Conservation (phyloP, 92 coral and sea anemone genomes). For the Epizoanthus rinbou region DNA sequence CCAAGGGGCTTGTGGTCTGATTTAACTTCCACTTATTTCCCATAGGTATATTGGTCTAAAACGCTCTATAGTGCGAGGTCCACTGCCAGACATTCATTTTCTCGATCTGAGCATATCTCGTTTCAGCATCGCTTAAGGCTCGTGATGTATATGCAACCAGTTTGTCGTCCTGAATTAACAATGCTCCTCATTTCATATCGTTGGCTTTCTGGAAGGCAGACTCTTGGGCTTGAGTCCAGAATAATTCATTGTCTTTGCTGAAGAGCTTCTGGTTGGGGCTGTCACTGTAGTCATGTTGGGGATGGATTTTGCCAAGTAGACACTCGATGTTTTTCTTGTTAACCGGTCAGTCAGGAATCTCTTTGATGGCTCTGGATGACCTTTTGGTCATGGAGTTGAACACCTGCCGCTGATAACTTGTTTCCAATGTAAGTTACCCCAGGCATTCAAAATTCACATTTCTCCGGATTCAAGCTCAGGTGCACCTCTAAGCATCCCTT, state of each 20-base stretch:
- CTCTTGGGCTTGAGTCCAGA: slow-evolving; percentile 24
- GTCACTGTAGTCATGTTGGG: slow-evolving; percentile 15
- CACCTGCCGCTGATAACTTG: not conserved
- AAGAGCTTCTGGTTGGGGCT: slow-evolving; percentile 21
- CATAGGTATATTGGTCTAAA: slow-evolving; percentile 57
- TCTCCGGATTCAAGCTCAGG: slow-evolving; percentile 22
- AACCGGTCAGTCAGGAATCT: slow-evolving; percentile 23
- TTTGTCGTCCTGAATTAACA: slow-evolving; percentile 10
- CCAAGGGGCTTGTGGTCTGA: slow-evolving; percentile 71
- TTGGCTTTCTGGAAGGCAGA: slow-evolving; percentile 10
- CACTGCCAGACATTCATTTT: slow-evolving; percentile 50
- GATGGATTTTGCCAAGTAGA: slow-evolving; percentile 18
- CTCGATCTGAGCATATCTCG: slow-evolving; percentile 56
- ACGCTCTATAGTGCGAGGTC: slow-evolving; percentile 58
- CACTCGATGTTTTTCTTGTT: slow-evolving; percentile 24
- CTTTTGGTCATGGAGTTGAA: slow-evolving; percentile 3
- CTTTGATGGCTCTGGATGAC: slow-evolving; percentile 39
- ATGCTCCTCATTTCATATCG: slow-evolving; percentile 13
- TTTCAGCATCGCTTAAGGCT: slow-evolving; percentile 59
- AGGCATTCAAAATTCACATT: not conserved
- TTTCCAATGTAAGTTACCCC: slow-evolving; percentile 26
- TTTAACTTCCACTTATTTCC: slow-evolving; percentile 53
- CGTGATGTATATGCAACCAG: slow-evolving; percentile 53
- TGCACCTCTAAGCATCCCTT: slow-evolving; percentile 21
- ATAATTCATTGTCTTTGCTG: slow-evolving; percentile 15